Percentiles rank a stretch among this genome's conserved stretches.
Conservation (phyloP, 2,113 vertebrate genomes). For the Morone saxatilis region DNA sequence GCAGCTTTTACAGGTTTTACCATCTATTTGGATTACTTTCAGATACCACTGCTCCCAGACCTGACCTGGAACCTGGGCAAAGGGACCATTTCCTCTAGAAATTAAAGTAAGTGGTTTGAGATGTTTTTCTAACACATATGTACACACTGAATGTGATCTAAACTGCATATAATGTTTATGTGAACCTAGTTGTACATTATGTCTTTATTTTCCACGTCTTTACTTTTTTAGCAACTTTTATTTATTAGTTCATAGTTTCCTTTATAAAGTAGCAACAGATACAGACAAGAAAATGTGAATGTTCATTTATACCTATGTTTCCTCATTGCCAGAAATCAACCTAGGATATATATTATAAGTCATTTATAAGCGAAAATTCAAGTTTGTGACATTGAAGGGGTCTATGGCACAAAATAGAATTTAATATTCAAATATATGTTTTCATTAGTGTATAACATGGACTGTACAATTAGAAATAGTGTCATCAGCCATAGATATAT, state of each 20-base stretch:
- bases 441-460: too few relatives aligned
- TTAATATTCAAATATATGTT: too few relatives aligned
- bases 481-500: too few relatives aligned
- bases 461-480: too few relatives aligned
- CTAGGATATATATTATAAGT: too few relatives aligned
- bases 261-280: background rate
- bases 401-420: too few relatives aligned
- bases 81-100: background rate
- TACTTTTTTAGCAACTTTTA: background rate
- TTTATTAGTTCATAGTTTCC: background rate
- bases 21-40: background rate
- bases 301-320: background rate
- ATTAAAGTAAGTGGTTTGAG: slow-evolving; percentile 8
- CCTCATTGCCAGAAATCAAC: background rate
- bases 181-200: background rate
- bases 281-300: too few relatives aligned
- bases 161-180: background rate
- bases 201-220: background rate
- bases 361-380: too few relatives aligned
- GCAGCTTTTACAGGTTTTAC: background rate
- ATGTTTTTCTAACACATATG: background rate
- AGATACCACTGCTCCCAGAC: background rate
- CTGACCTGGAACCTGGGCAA: background rate
- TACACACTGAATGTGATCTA: background rate
- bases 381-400: too few relatives aligned